phyloP scores from a whole-genome alignment of 1,140 invertebrate genomes.

The Aphidius gifuensis region DNA sequence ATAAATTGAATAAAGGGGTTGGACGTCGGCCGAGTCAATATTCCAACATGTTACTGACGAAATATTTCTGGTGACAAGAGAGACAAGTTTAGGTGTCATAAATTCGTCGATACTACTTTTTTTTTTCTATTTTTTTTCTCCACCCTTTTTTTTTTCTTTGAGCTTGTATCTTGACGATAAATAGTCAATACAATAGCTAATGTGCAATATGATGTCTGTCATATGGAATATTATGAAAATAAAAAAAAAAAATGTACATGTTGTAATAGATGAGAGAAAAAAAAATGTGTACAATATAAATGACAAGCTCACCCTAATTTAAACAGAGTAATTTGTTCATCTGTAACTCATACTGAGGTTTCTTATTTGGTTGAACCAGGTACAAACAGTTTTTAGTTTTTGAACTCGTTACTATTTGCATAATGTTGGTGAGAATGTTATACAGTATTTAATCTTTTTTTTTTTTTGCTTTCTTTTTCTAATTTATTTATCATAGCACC shows the following conservation, averaged over 20 bases:
- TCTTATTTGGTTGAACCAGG: slow-evolving; percentile 13
- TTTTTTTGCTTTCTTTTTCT: background rate
- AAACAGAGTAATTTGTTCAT: too few species aligned
- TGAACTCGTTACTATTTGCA: slow-evolving; percentile 31
- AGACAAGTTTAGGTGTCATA: slow-evolving; percentile 38
- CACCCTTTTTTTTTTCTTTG: slow-evolving; percentile 19
- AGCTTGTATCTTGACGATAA: slow-evolving; percentile 20
- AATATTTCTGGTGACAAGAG: too few species aligned
- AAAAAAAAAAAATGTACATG: background rate
- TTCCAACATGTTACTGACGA: slow-evolving; percentile 26
- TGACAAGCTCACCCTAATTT: too few species aligned
- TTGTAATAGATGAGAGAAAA: background rate
- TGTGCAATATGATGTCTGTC: background rate
- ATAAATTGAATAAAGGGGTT: slow-evolving; percentile 15
- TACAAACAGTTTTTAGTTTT: background rate
- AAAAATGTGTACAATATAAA: background rate
- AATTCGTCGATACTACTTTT: slow-evolving; percentile 44
- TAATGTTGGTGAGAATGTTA: slow-evolving; percentile 42
- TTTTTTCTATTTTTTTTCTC: slow-evolving; percentile 17
- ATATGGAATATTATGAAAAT: background rate
- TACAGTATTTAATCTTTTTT: slow-evolving; percentile 25
- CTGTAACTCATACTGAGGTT: background rate
- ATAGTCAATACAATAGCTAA: slow-evolving; percentile 27
- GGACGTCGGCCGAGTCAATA: slow-evolving; percentile 16
- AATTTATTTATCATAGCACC: background rate